Conservation (phyloP, 1,140 invertebrate genomes). For the Scaptomyza montana region DNA sequence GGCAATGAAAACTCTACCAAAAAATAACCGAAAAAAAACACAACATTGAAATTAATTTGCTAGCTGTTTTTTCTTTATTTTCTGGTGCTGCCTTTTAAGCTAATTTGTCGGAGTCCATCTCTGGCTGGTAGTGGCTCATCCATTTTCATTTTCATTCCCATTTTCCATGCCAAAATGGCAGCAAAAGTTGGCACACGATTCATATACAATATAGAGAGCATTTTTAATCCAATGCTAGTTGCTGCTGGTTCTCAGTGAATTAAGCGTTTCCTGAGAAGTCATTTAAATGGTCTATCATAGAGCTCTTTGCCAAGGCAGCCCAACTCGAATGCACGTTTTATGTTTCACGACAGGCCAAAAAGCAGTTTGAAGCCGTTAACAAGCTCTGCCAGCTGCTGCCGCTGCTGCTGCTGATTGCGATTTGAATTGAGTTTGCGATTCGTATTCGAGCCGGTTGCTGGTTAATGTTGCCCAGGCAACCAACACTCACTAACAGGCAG, state of each 20-base stretch:
- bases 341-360: slow-evolving; percentile 9
- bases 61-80: slow-evolving; percentile 35
- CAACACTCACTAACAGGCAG: slow-evolving; percentile 41
- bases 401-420: slow-evolving; percentile 24
- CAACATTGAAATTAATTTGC: slow-evolving; percentile 71
- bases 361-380: slow-evolving; percentile 35
- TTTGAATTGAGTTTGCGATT: slow-evolving; percentile 12
- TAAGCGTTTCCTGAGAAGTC: slow-evolving; percentile 36
- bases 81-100: slow-evolving; percentile 54
- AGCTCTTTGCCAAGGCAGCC: background rate
- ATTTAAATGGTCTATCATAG: slow-evolving; percentile 36
- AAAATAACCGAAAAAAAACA: slow-evolving; percentile 8
- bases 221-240: slow-evolving; percentile 55
- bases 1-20: background rate
- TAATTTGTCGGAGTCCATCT: slow-evolving; percentile 53
- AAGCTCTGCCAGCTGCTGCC: slow-evolving; percentile 21
- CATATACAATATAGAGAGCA: slow-evolving; percentile 34
- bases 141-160: slow-evolving; percentile 28
- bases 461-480: slow-evolving; percentile 68
- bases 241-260: slow-evolving; percentile 2
- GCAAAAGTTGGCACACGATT: slow-evolving; percentile 6
- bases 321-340: background rate
- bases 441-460: slow-evolving; percentile 14
- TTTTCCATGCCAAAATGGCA: background rate
- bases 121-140: slow-evolving; percentile 11